Base-by-base conservation (phyloP, 2,113 vertebrate species). In the Dasypus novemcinctus region DNA sequence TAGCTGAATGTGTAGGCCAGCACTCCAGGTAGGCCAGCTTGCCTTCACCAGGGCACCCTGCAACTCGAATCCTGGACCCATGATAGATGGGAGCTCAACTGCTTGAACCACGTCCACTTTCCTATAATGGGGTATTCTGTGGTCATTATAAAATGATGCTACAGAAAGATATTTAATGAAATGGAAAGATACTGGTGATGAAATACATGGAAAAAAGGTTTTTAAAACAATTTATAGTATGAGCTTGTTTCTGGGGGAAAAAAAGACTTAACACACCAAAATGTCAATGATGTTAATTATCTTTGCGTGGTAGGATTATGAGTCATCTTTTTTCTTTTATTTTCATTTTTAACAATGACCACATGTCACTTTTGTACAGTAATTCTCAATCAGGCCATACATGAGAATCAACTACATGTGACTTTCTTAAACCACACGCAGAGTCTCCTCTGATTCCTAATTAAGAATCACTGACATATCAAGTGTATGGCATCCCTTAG, bases 191-290 rank as follows among this genome's bases (percentile, higher is more conserved):
- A 25, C 78, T 72, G 88, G 29, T 27, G 87, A 91, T 78, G 57
- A 90, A 76, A 93, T 63, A 88, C 31, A 93, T n/a, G 36, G 9
- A 85, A 87, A 92, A 93, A 84, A 21, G 1, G 4, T 57, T 83
- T 96, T 91, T n/a, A 91, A 89, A 95, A 80, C n/a, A 95, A 89
- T 94, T 3, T 49, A 84, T 7, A 72, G n/a, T 54, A 83, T 95
- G 82, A 78, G 81, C 25, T 66, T 21, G 81, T 66, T 80, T 94
- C 95, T 80, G 43, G 21, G 64, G 59, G 71, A 87, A 82, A 81
- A 83, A 71, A 90, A 91, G 36, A 93, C 46, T 90, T 38, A 95
- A 41, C 7, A 90, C 27, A 95, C 10, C 33, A 96, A 87, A 92
- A 84, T 90, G 54, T 69, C 43, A 66, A 49, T 12, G 29, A 7